Evolutionary conservation across 2,113 vertebrate genomes (phyloP).

Genomic region (Chroicocephalus ridibundus): DNA sequence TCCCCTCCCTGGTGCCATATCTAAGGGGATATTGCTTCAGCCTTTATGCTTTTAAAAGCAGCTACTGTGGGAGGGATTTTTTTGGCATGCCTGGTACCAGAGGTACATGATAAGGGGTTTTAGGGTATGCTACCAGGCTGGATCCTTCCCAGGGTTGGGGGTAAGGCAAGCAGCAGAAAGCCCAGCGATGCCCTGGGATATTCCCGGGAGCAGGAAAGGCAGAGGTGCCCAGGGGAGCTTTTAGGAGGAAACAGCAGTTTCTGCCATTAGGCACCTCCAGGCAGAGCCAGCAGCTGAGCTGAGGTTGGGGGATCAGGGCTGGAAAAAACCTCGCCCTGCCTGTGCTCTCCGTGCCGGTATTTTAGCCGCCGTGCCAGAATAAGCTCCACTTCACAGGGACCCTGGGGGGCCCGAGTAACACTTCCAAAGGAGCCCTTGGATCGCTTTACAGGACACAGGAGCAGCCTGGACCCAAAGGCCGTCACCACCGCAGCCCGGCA

Average conservation of each 20-base stretch:
- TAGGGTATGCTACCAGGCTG: not conserved
- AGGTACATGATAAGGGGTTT: fast-evolving
- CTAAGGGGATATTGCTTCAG: not conserved
- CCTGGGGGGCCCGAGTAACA: not conserved
- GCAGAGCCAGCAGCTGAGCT: not conserved
- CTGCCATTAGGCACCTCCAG: not conserved
- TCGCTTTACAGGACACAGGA: fast-evolving
- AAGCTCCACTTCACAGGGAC: not conserved
- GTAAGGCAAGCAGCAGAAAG: not conserved
- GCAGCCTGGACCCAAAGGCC: not conserved
- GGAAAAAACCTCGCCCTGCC: not conserved
- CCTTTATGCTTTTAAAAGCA: not conserved
- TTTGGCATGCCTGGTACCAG: not conserved
- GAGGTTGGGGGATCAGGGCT: fast-evolving
- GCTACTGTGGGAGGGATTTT: not conserved
- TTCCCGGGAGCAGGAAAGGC: fast-evolving
- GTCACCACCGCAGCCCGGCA: not conserved
- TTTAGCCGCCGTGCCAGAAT: fast-evolving
- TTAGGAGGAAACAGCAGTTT: not conserved
- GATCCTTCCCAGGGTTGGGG: not conserved
- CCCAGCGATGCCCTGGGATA: not conserved
- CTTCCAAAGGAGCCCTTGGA: not conserved
- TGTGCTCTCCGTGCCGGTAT: fast-evolving
- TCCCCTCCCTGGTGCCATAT: not conserved
- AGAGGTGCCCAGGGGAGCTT: not conserved